Percentiles rank a stretch among this genome's conserved stretches.
Evolutionary conservation across 2,888 invertebrate species (phyloP).

Genomic region (Drosophila mercatorum): DNA sequence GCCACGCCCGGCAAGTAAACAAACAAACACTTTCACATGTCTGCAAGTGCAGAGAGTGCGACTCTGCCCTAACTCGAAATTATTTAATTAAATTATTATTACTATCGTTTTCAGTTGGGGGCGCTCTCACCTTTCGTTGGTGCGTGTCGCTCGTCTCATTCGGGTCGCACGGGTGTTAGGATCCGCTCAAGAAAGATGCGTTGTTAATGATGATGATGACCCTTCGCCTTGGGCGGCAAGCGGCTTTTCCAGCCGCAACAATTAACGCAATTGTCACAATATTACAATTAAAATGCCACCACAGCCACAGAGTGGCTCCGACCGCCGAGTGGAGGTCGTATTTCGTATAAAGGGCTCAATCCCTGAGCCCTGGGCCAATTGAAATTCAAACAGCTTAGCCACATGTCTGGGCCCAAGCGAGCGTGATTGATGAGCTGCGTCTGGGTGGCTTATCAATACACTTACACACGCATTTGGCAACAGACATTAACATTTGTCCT

Average conservation of each 20-base stretch:
- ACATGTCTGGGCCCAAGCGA: constrained; percentile 1
- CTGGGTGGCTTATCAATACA: constrained; percentile 11
- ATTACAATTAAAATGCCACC: constrained; percentile 10
- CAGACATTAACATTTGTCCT: constrained; percentile 17
- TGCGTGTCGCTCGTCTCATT: constrained; percentile 40
- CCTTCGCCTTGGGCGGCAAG: constrained; percentile 30
- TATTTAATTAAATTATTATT: constrained; percentile 63
- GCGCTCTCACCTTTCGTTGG: constrained; percentile 57
- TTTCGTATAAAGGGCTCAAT: constrained; percentile 17
- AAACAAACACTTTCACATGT: constrained; percentile 69
- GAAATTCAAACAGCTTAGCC: constrained; percentile 6
- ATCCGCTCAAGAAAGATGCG: constrained; percentile 7
- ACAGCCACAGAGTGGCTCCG: neutral
- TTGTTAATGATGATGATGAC: constrained; percentile 28
- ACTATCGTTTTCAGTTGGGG: constrained; percentile 29
- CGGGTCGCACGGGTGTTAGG: constrained; percentile 36
- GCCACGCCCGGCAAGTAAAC: constrained; percentile 38
- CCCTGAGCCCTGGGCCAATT: neutral
- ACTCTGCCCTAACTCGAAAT: constrained; percentile 35
- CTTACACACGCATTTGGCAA: constrained; percentile 19
- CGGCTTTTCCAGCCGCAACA: constrained; percentile 29
- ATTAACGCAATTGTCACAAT: constrained; percentile 23
- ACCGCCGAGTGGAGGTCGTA: neutral
- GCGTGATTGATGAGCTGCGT: constrained; percentile 46
- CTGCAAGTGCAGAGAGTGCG: constrained; percentile 45